Percentiles rank a stretch among this genome's conserved stretches.
These are phyloP conservation scores for Junonia oenone DNA, from an alignment of 2,888 invertebrate species.

Conservation along the genomic window DNA sequence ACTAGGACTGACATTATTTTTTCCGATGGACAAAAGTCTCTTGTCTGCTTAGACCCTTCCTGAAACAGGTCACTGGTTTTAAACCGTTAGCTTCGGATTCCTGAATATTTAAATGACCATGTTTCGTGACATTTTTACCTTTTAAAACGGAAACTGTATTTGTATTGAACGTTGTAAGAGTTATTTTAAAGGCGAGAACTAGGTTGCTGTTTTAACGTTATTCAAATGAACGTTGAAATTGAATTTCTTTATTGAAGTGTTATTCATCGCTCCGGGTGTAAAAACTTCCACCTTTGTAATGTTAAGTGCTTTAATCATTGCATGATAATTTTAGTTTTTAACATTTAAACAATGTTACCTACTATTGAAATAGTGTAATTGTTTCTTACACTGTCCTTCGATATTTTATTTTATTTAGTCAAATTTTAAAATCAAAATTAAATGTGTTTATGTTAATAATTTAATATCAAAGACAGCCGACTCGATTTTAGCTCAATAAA, in stretches of 20 bases:
- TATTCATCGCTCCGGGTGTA: not conserved
- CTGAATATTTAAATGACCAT: conserved; percentile 14
- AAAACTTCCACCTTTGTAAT: not conserved
- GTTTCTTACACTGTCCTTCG: too few species aligned
- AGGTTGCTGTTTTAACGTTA: not conserved
- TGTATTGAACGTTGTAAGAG: not conserved
- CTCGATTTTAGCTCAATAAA: too few species aligned
- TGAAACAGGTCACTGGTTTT: conserved; percentile 8
- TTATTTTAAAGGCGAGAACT: not conserved
- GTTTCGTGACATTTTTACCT: conserved; percentile 4
- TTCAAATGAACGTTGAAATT: not conserved
- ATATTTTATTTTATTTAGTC: too few species aligned
- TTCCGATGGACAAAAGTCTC: too few species aligned
- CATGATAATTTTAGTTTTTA: too few species aligned
- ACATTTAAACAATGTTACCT: too few species aligned
- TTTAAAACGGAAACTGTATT: not conserved
- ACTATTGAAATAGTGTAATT: not conserved
- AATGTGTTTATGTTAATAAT: too few species aligned
- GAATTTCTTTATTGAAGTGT: not conserved
- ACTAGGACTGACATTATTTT: too few species aligned
- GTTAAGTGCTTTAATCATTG: not conserved
- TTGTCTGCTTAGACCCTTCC: too few species aligned
- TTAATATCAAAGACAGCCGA: too few species aligned
- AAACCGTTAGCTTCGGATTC: conserved; percentile 19
- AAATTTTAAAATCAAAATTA: too few species aligned